A percentile compares a stretch with the other conserved stretches of the same genome.
phyloP scores from a whole-genome alignment of 35 echinoderm and acorn worm genomes.

The Ophioderma brevispina region DNA sequence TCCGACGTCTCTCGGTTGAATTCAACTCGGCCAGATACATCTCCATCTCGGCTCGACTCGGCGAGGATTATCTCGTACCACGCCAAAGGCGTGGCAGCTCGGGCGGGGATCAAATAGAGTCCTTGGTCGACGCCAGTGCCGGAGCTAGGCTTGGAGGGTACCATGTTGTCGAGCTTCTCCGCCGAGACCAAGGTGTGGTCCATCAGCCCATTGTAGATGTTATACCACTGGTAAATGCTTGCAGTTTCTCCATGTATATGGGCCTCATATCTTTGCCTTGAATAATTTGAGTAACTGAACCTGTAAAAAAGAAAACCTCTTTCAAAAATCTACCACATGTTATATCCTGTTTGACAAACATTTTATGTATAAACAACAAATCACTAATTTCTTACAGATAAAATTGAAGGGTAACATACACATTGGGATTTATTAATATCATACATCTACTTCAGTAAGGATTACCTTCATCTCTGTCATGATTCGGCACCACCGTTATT shows the following conservation, averaged over 20 bases:
- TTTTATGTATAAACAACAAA: too few relatives aligned
- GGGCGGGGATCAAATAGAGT: conserved; percentile 82
- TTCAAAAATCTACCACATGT: too few relatives aligned
- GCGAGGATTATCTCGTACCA: conserved; percentile 86
- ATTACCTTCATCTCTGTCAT: too few relatives aligned
- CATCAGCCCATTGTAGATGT: conserved; percentile 83
- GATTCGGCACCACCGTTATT: too few relatives aligned
- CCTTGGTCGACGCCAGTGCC: conserved; percentile 54
- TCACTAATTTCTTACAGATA: too few relatives aligned
- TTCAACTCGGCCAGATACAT: conserved; percentile 88
- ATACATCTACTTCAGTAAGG: too few relatives aligned
- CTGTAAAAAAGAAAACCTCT: conserved; percentile 52
- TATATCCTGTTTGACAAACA: too few relatives aligned
- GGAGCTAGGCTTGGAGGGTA: conserved; percentile 43
- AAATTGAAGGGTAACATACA: too few relatives aligned
- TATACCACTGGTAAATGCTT: conserved; percentile 93
- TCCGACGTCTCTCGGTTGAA: conserved; percentile 77
- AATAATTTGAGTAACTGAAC: conserved; percentile 66
- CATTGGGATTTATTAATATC: too few relatives aligned
- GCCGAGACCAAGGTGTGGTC: conserved; percentile 81
- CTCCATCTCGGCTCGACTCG: conserved; percentile 76
- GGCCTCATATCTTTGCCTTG: conserved; percentile 77
- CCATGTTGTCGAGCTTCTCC: conserved; percentile 59
- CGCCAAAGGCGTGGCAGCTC: conserved; percentile 80
- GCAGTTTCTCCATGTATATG: conserved; percentile 71